A percentile compares a stretch with the other conserved stretches of the same genome.
These are phyloP conservation scores for Halictus rubicundus DNA, from an alignment of 1,140 invertebrate genomes.

Conservation along the genomic window DNA sequence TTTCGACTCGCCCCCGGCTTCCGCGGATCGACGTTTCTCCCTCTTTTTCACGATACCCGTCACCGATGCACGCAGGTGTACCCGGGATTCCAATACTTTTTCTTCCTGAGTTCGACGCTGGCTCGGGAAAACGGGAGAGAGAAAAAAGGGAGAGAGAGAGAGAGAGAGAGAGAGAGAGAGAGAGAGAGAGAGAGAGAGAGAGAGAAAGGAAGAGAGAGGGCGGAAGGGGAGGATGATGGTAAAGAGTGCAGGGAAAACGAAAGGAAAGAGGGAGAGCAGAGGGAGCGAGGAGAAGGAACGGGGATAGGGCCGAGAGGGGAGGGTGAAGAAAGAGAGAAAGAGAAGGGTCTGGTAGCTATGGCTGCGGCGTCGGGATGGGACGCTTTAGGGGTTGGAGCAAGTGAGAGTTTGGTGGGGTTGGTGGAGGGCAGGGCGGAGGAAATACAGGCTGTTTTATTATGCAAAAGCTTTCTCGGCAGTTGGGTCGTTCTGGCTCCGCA, in stretches of 20 bases:
- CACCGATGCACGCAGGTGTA: slow-evolving; percentile 57
- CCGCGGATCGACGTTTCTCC: slow-evolving; percentile 56
- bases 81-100: slow-evolving; percentile 53
- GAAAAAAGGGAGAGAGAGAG: not conserved
- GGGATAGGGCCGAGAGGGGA: not conserved
- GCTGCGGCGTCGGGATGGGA: slow-evolving; percentile 40
- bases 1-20: slow-evolving; percentile 42
- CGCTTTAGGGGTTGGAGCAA: slow-evolving; percentile 27
- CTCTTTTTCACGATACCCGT: slow-evolving; percentile 41
- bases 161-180: not conserved
- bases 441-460: slow-evolving; percentile 80
- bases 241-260: slow-evolving; percentile 17
- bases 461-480: slow-evolving; percentile 80
- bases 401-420: slow-evolving; percentile 53
- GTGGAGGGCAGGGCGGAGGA: slow-evolving; percentile 50
- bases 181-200: not conserved
- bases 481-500: slow-evolving; percentile 76
- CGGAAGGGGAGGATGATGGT: slow-evolving; percentile 7
- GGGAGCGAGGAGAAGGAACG: no score
- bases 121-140: not conserved
- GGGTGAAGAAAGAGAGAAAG: slow-evolving; percentile 13
- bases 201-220: not conserved
- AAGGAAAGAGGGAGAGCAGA: not conserved
- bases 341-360: slow-evolving; percentile 47
- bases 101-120: slow-evolving; percentile 28